Evolutionary conservation across 2,888 invertebrate genomes (phyloP).

Genomic region (Andrena fulva): DNA sequence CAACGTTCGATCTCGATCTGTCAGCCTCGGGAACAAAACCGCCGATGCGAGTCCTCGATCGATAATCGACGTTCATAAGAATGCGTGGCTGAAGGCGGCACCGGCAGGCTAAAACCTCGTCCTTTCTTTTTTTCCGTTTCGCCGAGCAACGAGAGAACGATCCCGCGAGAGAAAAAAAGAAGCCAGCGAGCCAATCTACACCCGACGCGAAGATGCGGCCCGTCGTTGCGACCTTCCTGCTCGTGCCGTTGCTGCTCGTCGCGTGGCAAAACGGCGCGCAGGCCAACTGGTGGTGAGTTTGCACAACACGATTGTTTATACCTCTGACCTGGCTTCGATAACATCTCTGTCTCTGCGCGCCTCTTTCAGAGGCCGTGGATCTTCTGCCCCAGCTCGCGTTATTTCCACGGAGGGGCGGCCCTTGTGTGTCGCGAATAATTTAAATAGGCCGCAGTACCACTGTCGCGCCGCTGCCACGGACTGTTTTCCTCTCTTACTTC

Average conservation of each 20-base stretch:
- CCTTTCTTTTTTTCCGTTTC: constrained; percentile 40
- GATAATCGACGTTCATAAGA: constrained; percentile 52
- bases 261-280: constrained; percentile 79
- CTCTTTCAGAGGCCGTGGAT: constrained; percentile 9
- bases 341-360: constrained; percentile 39
- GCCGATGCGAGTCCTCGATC: constrained; percentile 56
- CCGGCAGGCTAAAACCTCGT: constrained; percentile 25
- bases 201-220: constrained; percentile 65
- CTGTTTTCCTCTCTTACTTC: background rate
- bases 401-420: constrained; percentile 22
- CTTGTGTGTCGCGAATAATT: constrained; percentile 43
- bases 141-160: constrained; percentile 28
- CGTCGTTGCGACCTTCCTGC: constrained; percentile 62
- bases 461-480: background rate
- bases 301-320: constrained; percentile 59
- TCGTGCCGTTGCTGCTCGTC: constrained; percentile 74
- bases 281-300: constrained; percentile 84
- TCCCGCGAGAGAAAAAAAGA: constrained; percentile 10
- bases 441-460: constrained; percentile 6
- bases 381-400: background rate
- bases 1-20: constrained; percentile 60
- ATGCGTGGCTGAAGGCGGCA: constrained; percentile 57
- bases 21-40: constrained; percentile 54
- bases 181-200: constrained; percentile 27
- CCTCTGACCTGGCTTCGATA: constrained; percentile 27